phyloP scores from a whole-genome alignment of 2,888 invertebrate species.

The Alentia gelatinosa region DNA sequence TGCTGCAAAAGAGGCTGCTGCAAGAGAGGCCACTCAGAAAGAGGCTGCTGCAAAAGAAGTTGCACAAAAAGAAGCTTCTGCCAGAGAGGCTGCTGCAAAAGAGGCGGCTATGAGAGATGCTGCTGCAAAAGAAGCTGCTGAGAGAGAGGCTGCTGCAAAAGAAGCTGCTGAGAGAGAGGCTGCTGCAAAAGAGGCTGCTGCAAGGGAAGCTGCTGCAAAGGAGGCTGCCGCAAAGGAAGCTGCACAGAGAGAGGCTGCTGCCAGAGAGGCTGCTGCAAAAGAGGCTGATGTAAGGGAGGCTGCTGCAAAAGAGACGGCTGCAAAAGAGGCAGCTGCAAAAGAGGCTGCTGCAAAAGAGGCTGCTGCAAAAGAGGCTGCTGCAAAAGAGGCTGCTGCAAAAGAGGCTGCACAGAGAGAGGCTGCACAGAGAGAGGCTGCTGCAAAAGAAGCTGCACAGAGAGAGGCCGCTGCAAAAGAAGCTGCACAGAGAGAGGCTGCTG shows the following conservation, averaged over 20 bases:
- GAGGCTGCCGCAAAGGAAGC: too few species aligned
- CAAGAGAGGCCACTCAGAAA: neutral
- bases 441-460: too few species aligned
- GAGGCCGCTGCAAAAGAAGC: neutral
- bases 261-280: neutral
- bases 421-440: too few species aligned
- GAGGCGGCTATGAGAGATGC: neutral
- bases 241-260: too few species aligned
- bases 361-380: neutral
- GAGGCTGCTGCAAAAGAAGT: neutral
- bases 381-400: neutral
- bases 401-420: neutral
- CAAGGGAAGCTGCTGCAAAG: neutral
- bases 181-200: neutral
- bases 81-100: neutral
- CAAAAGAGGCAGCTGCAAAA: neutral
- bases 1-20: neutral
- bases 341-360: neutral
- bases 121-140: neutral
- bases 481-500: neutral
- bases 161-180: neutral
- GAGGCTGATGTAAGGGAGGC: neutral
- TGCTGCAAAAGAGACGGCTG: neutral
- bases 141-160: neutral
- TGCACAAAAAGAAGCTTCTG: neutral